Conservation (phyloP, 2,888 invertebrate genomes). For the Ommatoiulus sabulosus region DNA sequence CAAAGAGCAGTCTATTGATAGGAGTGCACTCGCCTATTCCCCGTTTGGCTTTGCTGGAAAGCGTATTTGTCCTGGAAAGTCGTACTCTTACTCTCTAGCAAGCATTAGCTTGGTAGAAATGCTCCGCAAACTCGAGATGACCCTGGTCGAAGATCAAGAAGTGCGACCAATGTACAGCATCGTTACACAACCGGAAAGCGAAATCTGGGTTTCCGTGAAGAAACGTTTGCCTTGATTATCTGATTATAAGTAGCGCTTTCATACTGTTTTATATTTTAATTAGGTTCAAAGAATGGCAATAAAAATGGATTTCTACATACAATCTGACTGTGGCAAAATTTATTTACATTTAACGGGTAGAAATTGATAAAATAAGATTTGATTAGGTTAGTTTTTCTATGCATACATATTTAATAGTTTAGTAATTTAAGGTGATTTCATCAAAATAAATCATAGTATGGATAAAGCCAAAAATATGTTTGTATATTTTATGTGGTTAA, state of each 20-base stretch:
- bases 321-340: constrained; percentile 8
- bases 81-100: constrained; percentile 64
- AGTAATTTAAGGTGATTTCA: neutral
- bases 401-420: neutral
- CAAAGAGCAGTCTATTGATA: constrained; percentile 57
- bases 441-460: neutral
- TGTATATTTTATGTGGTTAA: neutral
- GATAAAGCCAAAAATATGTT: neutral
- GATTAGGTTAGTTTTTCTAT: neutral
- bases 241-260: neutral
- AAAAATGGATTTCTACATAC: neutral
- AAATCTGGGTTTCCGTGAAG: constrained; percentile 55
- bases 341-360: constrained; percentile 18
- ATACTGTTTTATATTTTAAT: neutral
- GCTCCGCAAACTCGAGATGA: constrained; percentile 14
- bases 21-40: constrained; percentile 64
- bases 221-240: neutral
- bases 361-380: constrained; percentile 32
- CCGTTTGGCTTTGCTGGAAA: constrained; percentile 68
- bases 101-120: constrained; percentile 50
- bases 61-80: constrained; percentile 64
- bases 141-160: constrained; percentile 51
- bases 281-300: neutral
- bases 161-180: neutral
- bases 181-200: constrained; percentile 55